These are phyloP conservation scores for Margaritifera margaritifera DNA, from an alignment of 2,888 invertebrate genomes.

Conservation along the genomic window DNA sequence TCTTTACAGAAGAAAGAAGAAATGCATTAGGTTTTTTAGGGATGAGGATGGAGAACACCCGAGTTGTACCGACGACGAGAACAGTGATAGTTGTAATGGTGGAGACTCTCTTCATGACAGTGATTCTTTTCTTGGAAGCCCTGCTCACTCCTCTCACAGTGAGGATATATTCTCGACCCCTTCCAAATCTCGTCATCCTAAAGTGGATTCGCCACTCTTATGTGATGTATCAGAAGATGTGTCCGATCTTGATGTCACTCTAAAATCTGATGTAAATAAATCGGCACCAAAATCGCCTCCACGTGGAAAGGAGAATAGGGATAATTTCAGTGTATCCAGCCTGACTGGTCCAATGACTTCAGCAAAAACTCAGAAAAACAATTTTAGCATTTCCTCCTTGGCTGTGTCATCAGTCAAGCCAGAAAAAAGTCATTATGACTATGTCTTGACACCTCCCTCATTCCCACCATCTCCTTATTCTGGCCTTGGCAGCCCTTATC, in stretches of 20 bases:
- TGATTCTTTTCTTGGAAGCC: constrained; percentile 57
- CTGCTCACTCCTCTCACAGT: constrained; percentile 45
- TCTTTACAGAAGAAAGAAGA: constrained; percentile 74
- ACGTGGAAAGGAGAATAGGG: neutral
- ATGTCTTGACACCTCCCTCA: too few relatives aligned
- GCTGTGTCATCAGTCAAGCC: constrained; percentile 42
- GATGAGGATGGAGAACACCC: constrained; percentile 54
- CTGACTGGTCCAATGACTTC: constrained; percentile 12
- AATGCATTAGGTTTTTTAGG: constrained; percentile 73
- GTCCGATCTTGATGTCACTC: constrained; percentile 22
- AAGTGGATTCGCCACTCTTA: constrained; percentile 35
- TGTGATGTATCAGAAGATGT: constrained; percentile 16
- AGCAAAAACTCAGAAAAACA: constrained; percentile 29
- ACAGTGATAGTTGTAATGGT: constrained; percentile 47
- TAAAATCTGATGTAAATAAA: constrained; percentile 1
- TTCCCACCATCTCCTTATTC: too few relatives aligned
- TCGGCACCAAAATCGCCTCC: too few relatives aligned
- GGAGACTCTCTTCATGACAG: constrained; percentile 52
- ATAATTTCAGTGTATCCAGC: neutral
- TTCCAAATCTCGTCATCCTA: constrained; percentile 29
- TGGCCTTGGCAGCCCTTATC: too few relatives aligned
- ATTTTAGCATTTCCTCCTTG: constrained; percentile 38
- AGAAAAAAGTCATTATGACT: too few relatives aligned
- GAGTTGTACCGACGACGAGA: constrained; percentile 55
- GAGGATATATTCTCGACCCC: constrained; percentile 50